Base-by-base conservation (phyloP, 2,888 invertebrate genomes). In the Cryptophagus acutangulus region DNA sequence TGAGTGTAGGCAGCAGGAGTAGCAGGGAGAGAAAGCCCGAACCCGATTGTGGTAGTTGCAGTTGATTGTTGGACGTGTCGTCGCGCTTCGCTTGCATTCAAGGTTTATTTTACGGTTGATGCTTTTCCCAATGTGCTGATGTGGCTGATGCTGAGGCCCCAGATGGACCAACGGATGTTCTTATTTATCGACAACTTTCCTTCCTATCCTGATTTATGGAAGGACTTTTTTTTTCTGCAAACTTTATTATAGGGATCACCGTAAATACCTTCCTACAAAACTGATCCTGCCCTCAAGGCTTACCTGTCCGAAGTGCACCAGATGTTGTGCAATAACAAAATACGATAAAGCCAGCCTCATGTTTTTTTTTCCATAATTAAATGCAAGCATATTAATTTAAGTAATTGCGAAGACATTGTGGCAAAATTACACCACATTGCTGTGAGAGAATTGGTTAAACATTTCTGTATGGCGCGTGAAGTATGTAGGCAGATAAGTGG, bases 181-280 rank as follows among this genome's bases (percentile, higher is more conserved):
- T 62, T 62, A 62, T 62, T 62, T 62, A 63, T 62, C 59, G 60
- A 57, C 51, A 54, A 54, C 54, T 58, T 55, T 58, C 57, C 52
- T 49, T 49, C 42, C 39, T 42, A 40, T 29, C 16, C 30, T n/a
- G 17, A 29, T 37, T 28, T 29, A 29, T 26, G 30, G 12, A 17
- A n/a, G 20, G 13, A 15, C 13, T 35, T 12, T 13, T 20, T 9
- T 35, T 20, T 59, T 61, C 60, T 55, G 51, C 52, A 50, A 53
- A 57, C 57, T 60, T 58, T 59, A 61, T 59, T 59, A 59, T 54
- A 46, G 53, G 59, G 59, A 59, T 57, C 57, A 59, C 52, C 47
- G 55, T 53, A 57, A 55, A 54, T 49, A 49, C 49, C 43, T n/a
- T n/a, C n/a, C n/a, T n/a, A n/a, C n/a, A n/a, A n/a, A n/a, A n/a